These are phyloP conservation scores for Empidonax alnorum DNA, from an alignment of 2,113 vertebrate species.

Conservation along the genomic window DNA sequence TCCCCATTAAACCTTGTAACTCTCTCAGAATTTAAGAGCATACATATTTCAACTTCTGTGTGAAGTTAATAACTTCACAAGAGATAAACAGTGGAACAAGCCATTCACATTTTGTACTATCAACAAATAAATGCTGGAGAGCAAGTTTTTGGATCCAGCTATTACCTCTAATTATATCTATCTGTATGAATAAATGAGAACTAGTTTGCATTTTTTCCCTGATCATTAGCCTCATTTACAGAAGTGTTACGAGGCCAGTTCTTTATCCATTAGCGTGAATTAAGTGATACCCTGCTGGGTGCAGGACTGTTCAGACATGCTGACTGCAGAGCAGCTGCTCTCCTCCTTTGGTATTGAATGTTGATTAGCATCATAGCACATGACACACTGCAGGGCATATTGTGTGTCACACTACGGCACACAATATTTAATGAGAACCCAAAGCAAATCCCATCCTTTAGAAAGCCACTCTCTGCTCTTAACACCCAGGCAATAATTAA, in stretches of 20 bases:
- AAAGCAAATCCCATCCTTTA: background rate
- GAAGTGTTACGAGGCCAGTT: slow-evolving; percentile 18
- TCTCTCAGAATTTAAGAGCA: background rate
- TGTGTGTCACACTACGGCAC: background rate
- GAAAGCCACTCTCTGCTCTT: background rate
- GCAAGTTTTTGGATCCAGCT: slow-evolving; percentile 35
- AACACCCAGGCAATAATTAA: background rate
- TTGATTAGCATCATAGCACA: slow-evolving; percentile 40
- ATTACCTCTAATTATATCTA: slow-evolving; percentile 50
- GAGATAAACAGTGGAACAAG: background rate
- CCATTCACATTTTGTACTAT: background rate
- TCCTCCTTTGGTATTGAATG: slow-evolving; percentile 28
- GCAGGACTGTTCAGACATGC: slow-evolving; percentile 36
- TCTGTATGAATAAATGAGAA: slow-evolving; percentile 35
- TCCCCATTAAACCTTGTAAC: background rate
- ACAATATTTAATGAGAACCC: slow-evolving; percentile 24
- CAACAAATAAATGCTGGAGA: slow-evolving; percentile 39
- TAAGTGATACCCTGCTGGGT: slow-evolving; percentile 34
- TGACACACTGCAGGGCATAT: slow-evolving; percentile 36
- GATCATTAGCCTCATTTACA: slow-evolving; percentile 12
- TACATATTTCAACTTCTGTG: background rate
- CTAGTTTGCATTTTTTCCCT: slow-evolving; percentile 43
- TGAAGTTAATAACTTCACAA: slow-evolving; percentile 43
- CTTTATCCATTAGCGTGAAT: background rate
- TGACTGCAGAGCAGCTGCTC: slow-evolving; percentile 61